Evolutionary conservation across 2,113 vertebrate genomes (phyloP), one percentile per base, ranked within the genome.

Genomic region (Labeo catla): DNA sequence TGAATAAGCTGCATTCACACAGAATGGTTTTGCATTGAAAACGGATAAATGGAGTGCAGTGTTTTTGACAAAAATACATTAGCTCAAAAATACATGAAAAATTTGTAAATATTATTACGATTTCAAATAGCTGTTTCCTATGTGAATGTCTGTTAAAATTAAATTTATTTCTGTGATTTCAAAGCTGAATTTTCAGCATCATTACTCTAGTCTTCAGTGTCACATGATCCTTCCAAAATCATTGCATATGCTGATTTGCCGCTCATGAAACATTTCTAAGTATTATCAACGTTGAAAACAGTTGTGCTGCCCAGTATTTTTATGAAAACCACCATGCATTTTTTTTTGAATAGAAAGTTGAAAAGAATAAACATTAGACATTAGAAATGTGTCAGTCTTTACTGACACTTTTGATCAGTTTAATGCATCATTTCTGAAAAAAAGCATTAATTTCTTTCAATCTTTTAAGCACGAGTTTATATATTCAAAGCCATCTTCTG

Each of bases 401-500:
- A 23, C 5, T 8, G 2, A 10, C 4, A 74, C 4, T 19, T 70
- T 19, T 21, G 1, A 70, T 45, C 0, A 21, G 9, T 72, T 72
- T 21, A 21, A 45, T 11, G 39, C 36, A 11, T 21, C 8, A 36
- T 1, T 21, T 16, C 16, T 21, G 16, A 21, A 4, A 0, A 21
- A 43, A 72, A 43, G 3, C 4, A 39, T 8, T 39, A 39, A 39
- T 39, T 39, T 8, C 1, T 19, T 52, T 21, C 54, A 57, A 2
- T 19, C 54, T 57, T 7, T 7, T 7, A 21, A 63, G 4, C 61
- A 63, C 8, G 2, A 23, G 61, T 66, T n/a, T 36, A 16, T 52
- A 54, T 59, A 43, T 12, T 47, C 36, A 36, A 6, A 23, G 16
- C 23, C 13, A 4, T 76, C 13, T 87, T 89, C 85, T 89, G 85